phyloP scores from a whole-genome alignment of 2,888 invertebrate genomes.

The Eupithecia subfuscata region DNA sequence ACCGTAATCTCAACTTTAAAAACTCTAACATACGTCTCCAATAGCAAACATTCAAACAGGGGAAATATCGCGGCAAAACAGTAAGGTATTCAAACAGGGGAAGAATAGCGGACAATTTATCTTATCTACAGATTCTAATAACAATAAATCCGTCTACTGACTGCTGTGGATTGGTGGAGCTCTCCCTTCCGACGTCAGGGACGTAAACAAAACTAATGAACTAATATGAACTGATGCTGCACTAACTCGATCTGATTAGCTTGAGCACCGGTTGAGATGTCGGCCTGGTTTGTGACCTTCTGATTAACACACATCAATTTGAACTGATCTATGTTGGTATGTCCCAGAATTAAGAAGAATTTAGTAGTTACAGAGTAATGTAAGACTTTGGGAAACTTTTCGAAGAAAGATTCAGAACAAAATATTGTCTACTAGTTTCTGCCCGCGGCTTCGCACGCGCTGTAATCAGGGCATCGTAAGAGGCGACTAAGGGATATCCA shows the following conservation, averaged over 20 bases:
- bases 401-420: no score
- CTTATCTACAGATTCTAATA: slow-evolving; percentile 12
- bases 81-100: neutral
- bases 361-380: neutral
- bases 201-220: slow-evolving; percentile 28
- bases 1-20: neutral
- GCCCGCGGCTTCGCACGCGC: no score
- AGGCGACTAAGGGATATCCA: no score
- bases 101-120: slow-evolving; percentile 1
- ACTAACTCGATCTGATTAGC: slow-evolving; percentile 21
- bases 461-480: no score
- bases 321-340: neutral
- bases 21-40: neutral
- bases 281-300: neutral
- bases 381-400: no score
- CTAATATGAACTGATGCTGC: slow-evolving; percentile 27
- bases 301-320: neutral
- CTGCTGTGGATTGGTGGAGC: neutral
- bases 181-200: slow-evolving; percentile 1
- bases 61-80: neutral
- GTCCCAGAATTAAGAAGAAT: neutral
- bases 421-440: no score
- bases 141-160: neutral
- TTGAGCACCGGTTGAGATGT: slow-evolving; percentile 8
- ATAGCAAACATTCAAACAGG: neutral